Evolutionary conservation across 2,888 invertebrate species (phyloP).

Genomic region (Microplitis manilae): DNA sequence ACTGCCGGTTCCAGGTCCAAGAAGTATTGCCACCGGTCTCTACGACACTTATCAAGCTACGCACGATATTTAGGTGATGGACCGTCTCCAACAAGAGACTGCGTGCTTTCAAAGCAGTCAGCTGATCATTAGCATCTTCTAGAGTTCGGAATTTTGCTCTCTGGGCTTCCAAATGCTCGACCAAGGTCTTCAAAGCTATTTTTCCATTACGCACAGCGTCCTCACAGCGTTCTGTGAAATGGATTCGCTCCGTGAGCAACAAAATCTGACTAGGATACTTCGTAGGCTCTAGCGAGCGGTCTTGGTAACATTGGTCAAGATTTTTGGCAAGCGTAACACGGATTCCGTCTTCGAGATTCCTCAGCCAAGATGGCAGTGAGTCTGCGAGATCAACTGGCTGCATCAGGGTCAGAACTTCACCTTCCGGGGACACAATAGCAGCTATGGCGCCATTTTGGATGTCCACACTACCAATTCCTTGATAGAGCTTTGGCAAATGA

Average conservation of each 20-base stretch:
- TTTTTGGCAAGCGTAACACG: slow-evolving; percentile 71
- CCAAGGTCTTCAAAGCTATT: slow-evolving; percentile 70
- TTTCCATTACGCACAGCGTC: slow-evolving; percentile 58
- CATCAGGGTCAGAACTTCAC: slow-evolving; percentile 75
- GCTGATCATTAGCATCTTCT: slow-evolving; percentile 73
- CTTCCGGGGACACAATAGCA: slow-evolving; percentile 78
- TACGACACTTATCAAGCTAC: slow-evolving; percentile 77
- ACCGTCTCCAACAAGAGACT: slow-evolving; percentile 94
- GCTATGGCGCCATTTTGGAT: slow-evolving; percentile 76
- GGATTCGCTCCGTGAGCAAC: slow-evolving; percentile 62
- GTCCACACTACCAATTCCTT: slow-evolving; percentile 86
- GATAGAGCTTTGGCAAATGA: slow-evolving; percentile 96
- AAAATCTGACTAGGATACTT: slow-evolving; percentile 66
- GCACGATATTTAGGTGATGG: slow-evolving; percentile 89
- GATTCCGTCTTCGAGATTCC: slow-evolving; percentile 87
- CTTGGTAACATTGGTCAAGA: slow-evolving; percentile 63
- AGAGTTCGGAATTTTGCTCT: slow-evolving; percentile 73
- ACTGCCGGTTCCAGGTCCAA: slow-evolving; percentile 97
- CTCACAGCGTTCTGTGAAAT: slow-evolving; percentile 67
- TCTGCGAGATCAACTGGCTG: slow-evolving; percentile 66
- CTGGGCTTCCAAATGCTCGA: slow-evolving; percentile 74
- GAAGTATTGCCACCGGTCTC: slow-evolving; percentile 56
- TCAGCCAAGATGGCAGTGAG: slow-evolving; percentile 80
- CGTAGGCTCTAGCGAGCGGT: slow-evolving; percentile 60
- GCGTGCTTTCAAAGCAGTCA: slow-evolving; percentile 89